phyloP scores from a whole-genome alignment of 2,888 invertebrate genomes.

The Balanococcus diminutus region DNA sequence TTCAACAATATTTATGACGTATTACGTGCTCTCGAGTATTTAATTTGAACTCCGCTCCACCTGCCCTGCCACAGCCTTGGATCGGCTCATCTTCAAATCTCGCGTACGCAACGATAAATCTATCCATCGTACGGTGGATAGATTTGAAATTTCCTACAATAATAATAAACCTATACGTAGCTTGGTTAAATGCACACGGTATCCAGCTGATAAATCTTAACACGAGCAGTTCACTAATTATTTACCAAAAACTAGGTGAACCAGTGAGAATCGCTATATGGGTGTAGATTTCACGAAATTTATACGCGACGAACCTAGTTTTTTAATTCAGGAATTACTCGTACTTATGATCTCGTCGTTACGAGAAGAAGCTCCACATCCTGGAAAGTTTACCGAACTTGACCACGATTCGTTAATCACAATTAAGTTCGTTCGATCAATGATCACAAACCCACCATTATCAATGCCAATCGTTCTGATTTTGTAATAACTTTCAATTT shows the following conservation, averaged over 20 bases:
- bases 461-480: too few species aligned
- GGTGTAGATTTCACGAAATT: background rate
- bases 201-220: background rate
- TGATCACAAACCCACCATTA: too few species aligned
- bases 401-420: too few species aligned
- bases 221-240: background rate
- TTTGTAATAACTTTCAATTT: too few species aligned
- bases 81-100: background rate
- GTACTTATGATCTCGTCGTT: too few species aligned
- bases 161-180: too few species aligned
- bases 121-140: background rate
- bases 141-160: background rate
- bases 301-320: background rate
- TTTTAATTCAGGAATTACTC: too few species aligned
- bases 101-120: background rate
- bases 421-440: too few species aligned
- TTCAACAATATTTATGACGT: background rate
- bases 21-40: background rate
- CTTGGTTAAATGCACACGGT: background rate
- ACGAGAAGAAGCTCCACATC: too few species aligned
- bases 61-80: background rate
- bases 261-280: background rate
- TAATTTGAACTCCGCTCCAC: background rate
- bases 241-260: background rate
- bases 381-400: too few species aligned